Percentiles rank a stretch among this genome's conserved stretches.
Conservation (phyloP, 2,113 vertebrate genomes). For the Macaca mulatta region DNA sequence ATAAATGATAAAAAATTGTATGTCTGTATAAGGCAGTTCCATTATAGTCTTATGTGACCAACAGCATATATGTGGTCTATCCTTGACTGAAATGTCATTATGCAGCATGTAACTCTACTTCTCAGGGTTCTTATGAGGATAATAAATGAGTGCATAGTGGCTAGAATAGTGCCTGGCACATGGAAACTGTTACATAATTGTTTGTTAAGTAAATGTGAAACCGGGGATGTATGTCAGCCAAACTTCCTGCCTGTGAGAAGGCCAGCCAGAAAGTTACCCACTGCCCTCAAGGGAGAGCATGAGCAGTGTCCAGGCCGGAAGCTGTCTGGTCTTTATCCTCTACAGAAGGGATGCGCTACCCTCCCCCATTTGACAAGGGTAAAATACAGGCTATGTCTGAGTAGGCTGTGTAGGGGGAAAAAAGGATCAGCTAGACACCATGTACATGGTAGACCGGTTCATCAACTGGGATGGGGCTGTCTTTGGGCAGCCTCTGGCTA, state of each 20-base stretch:
- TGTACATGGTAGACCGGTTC: not conserved
- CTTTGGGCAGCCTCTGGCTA: not conserved
- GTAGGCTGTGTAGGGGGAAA: not conserved
- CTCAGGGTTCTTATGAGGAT: not conserved
- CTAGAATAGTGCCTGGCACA: not conserved
- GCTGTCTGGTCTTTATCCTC: not conserved
- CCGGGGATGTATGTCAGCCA: not conserved
- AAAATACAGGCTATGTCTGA: not conserved
- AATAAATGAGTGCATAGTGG: not conserved
- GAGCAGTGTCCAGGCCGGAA: not conserved
- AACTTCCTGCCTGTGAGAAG: not conserved
- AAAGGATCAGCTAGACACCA: not conserved
- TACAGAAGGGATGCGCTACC: not conserved
- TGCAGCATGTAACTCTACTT: not conserved
- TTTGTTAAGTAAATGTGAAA: conserved; percentile 32
- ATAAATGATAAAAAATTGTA: not conserved
- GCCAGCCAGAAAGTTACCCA: not conserved
- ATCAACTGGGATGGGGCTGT: not conserved
- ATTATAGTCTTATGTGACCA: not conserved
- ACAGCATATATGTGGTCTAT: not conserved
- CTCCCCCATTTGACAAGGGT: not conserved
- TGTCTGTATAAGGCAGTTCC: not conserved
- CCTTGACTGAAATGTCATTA: not conserved
- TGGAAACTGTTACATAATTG: not conserved
- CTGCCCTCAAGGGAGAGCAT: not conserved